Percentiles rank a stretch among this genome's conserved stretches.
Evolutionary conservation across 2,888 invertebrate species (phyloP).

Genomic region (Heliconius sara): DNA sequence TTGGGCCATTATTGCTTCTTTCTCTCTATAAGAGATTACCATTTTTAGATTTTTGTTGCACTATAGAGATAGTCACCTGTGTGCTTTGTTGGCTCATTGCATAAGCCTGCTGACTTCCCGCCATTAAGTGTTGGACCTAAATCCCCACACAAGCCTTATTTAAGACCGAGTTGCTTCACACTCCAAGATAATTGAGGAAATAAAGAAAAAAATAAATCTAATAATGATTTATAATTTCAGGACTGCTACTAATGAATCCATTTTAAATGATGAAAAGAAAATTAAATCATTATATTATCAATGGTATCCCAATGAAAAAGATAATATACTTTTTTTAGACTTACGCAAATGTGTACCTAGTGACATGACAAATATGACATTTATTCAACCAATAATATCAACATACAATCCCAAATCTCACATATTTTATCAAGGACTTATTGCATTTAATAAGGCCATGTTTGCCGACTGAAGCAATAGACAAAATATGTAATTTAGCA

Average conservation of each 20-base stretch:
- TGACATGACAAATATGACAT: conserved; percentile 65
- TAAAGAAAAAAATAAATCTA: background rate
- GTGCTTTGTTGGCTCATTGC: background rate
- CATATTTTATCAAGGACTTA: conserved; percentile 67
- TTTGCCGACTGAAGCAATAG: conserved; percentile 58
- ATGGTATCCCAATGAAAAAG: conserved; percentile 72
- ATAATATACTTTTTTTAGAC: conserved; percentile 64
- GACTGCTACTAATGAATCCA: conserved; percentile 50
- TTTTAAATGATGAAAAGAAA: conserved; percentile 62
- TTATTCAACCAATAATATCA: conserved; percentile 69
- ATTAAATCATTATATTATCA: conserved; percentile 65
- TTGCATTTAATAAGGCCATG: conserved; percentile 64
- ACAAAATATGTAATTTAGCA: conserved; percentile 65
- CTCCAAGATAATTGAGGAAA: conserved; percentile 3
- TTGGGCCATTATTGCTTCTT: too few relatives aligned
- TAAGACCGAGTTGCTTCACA: too few relatives aligned
- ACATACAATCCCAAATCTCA: conserved; percentile 70
- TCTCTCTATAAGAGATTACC: too few relatives aligned
- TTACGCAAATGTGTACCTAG: conserved; percentile 66
- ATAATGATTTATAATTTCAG: conserved; percentile 56
- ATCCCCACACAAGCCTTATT: background rate
- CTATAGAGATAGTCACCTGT: too few relatives aligned
- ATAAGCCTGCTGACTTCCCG: background rate
- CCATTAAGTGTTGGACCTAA: too few relatives aligned
- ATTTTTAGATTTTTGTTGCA: too few relatives aligned